Evolutionary conservation across 2,888 invertebrate genomes (phyloP), one percentile per base, ranked within the genome.

Genomic region (Platerodrilus igneus): DNA sequence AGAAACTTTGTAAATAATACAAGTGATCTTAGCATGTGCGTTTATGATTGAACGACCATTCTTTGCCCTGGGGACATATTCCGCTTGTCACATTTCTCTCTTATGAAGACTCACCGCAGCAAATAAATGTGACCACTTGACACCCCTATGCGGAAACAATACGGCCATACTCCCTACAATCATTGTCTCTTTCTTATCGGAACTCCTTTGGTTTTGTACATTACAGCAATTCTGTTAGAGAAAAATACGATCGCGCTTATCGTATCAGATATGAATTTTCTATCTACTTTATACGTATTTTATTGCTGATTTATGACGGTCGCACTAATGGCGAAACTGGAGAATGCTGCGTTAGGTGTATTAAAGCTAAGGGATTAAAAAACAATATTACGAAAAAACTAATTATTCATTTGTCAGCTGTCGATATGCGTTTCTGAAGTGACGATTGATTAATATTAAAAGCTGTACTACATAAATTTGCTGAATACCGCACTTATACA

Each of bases 51-150:
- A 64, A 60, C 57, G 60, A 57, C 57, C 45, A 52, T 47, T 53
- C 50, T 50, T 55, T 40, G 55, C 63, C 62, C 64, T 47, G 48
- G 62, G 63, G 64, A 62, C 64, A 64, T 63, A 66, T 66, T 63
- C 61, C 53, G 58, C 56, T 60, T 64, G 64, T 65, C 66, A 62
- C 62, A 64, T 60, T 65, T 62, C 61, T 60, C 60, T 56, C 60
- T 56, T 58, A 57, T 52, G 57, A 62, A 62, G 63, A 62, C 62
- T 60, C 60, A 59, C 57, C 57, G 56, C 62, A 59, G 59, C 64
- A 63, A 65, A 66, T 65, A 63, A 62, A 66, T 64, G 64, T 60
- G 63, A 65, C 63, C 63, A 63, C 63, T 64, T 62, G 60, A 63
- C 63, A 60, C 59, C 61, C 60, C 47, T 42, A 38, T 35, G 29